These are phyloP conservation scores for Silurus lanzhouensis DNA, from an alignment of 2,797 vertebrate genomes.

Conservation along the genomic window DNA sequence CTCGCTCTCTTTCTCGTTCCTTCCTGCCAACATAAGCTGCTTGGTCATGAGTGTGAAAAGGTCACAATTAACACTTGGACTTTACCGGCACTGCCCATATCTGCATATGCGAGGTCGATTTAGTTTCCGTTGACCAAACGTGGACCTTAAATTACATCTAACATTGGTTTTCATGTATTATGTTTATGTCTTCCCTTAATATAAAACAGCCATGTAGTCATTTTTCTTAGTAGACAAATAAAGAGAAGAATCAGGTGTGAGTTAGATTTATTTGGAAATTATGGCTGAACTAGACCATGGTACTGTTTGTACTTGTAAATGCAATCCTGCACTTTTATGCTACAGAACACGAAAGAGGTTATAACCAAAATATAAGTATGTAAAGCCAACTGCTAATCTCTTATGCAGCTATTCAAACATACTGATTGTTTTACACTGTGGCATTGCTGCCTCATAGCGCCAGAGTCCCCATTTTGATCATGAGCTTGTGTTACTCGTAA, in stretches of 20 bases:
- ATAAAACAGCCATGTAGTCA: not conserved
- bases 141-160: not conserved
- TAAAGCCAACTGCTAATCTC: not conserved
- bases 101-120: conserved; percentile 67
- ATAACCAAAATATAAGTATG: not conserved
- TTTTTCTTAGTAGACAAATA: not conserved
- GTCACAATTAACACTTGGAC: conserved; percentile 65
- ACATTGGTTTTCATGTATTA: not conserved
- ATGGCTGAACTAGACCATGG: not conserved
- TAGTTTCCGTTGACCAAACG: conserved; percentile 59
- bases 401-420: not conserved
- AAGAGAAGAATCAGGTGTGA: not conserved
- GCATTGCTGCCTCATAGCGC: not conserved
- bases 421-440: not conserved
- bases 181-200: not conserved
- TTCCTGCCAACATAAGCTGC: not conserved
- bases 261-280: not conserved
- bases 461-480: not conserved
- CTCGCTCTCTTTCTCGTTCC: not conserved
- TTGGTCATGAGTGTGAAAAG: conserved; percentile 60
- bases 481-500: not conserved
- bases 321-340: not conserved
- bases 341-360: not conserved
- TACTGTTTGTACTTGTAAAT: not conserved
- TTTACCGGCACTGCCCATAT: conserved; percentile 60